Conservation (phyloP, 2,888 invertebrate species). For the Malachius bipustulatus region DNA sequence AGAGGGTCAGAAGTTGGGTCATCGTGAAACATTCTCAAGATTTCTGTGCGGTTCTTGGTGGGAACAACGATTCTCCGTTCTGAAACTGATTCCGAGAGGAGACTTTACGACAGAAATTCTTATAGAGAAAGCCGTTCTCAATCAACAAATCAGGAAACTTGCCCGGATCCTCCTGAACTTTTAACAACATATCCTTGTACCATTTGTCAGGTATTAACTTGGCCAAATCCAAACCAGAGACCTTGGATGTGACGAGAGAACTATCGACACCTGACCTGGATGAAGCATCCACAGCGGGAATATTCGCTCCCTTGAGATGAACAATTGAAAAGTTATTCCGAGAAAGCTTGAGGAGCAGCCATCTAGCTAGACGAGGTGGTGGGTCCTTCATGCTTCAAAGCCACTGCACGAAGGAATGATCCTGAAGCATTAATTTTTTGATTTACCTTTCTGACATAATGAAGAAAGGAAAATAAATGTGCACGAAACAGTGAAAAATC, state of each 20-base stretch:
- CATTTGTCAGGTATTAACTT: neutral
- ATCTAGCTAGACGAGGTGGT: too few species aligned
- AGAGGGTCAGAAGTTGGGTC: neutral
- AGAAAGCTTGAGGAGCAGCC: too few species aligned
- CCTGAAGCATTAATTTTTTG: too few species aligned
- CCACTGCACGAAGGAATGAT: too few species aligned
- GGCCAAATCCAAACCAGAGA: neutral
- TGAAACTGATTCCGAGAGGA: neutral
- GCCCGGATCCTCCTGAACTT: neutral
- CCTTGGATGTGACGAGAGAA: too few species aligned
- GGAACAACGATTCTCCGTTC: neutral
- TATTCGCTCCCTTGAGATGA: too few species aligned
- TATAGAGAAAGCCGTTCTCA: neutral
- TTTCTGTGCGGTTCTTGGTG: neutral
- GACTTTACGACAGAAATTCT: neutral
- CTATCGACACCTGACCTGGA: conserved; percentile 1
- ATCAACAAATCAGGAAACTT: neutral
- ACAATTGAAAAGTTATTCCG: too few species aligned
- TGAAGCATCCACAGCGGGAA: neutral
- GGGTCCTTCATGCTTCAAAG: too few species aligned
- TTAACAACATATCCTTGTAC: neutral
- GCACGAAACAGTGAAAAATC: too few species aligned
- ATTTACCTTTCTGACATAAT: too few species aligned
- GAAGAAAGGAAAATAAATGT: too few species aligned
- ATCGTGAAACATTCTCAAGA: conserved; percentile 6